Base-by-base conservation (phyloP, 2,113 vertebrate genomes). In the Neomonachus schauinslandi region DNA sequence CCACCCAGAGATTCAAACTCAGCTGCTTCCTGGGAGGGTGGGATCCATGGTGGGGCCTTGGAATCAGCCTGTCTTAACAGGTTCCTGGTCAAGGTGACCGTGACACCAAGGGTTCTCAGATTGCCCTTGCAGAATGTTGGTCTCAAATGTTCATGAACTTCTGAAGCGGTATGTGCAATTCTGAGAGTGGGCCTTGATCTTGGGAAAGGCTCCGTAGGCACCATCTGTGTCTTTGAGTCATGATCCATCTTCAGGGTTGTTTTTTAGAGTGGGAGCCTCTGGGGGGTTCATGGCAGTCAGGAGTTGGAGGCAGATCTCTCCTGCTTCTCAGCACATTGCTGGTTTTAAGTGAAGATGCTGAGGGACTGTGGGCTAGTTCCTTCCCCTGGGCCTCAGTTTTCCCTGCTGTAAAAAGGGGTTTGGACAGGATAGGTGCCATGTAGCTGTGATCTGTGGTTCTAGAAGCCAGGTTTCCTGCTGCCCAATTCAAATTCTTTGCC, bases 91-190 rank as follows among this genome's bases (percentile, higher is more conserved):
- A 9, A 72, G 71, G 83, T 83, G 55, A 85, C 18, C 46, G 85
- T 77, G 89, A 74, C 14, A 13, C 22, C 53, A 33, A 28, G 13
- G 53, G 7, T 93, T 93, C 81, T 88, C 9, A 82, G 86, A 26
- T 69, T 39, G 46, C 51, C 61, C n/a, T 88, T 33, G 9, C 69
- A 93, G 86, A 46, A 22, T 4, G 46, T 69, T 93, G 85, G 28
- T 67, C 42, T 97, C 94, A 86, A 61, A 79, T 96, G 92, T 69
- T 84, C 21, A 5, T 92, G 94, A 95, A 88, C 81, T 94, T 94
- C 61, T 42, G 31, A 80, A 94, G 72, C 2, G 3, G 31, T 9
- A 31, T 5, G 46, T 51, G 53, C 11, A 31, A 9, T 77, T 85
- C n/a, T 13, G 18, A 84, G 80, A 76, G 19, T 81, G 14, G 83